Base-by-base conservation (phyloP, 2,113 vertebrate species). In the Cavia aperea region DNA sequence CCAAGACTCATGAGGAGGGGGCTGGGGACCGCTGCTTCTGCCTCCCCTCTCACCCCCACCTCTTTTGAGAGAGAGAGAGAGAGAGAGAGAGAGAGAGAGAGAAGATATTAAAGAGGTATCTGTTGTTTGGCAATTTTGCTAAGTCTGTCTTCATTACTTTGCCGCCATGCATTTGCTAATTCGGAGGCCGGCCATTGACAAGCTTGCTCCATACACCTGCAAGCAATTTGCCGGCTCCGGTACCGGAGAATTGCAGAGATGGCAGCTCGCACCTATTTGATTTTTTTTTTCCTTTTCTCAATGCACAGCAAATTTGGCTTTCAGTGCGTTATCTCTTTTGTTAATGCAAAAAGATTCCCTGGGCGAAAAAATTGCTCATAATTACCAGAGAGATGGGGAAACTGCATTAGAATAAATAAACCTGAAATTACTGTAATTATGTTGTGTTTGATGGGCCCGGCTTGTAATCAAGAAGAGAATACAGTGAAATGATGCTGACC, bases 331-430 rank as follows among this genome's bases (percentile, higher is more conserved):
- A 98, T 99, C 98, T 99, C 99, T 98, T 99, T 99, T 99, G 99
- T 99, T 99, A 99, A 98, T 98, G 98, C 98, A 98, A 98, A 99
- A 99, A 99, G 99, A 99, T 99, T 99, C 99, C 98, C 98, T 98
- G 98, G 98, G 98, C 98, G 98, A 98, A 98, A 99, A 99, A 99
- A 99, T 99, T 99, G 99, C 98, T 99, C 99, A 99, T 99, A 99
- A 99, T 99, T 99, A 99, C 99, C 98, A 98, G 98, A 98, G 98
- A 99, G 99, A 99, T 99, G 98, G 99, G 98, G 99, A 99, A 99
- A 99, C 99, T 99, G 99, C 99, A 99, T 99, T 99, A 99, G 99
- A 99, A 99, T 99, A 99, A 99, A 99, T 99, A 99, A 99, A 99
- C 99, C 98, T 98, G 98, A 99, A 99, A 99, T 99, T 98, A 99